These are phyloP conservation scores for Eristalis arbustorum DNA, from an alignment of 2,888 invertebrate species.

Conservation along the genomic window DNA sequence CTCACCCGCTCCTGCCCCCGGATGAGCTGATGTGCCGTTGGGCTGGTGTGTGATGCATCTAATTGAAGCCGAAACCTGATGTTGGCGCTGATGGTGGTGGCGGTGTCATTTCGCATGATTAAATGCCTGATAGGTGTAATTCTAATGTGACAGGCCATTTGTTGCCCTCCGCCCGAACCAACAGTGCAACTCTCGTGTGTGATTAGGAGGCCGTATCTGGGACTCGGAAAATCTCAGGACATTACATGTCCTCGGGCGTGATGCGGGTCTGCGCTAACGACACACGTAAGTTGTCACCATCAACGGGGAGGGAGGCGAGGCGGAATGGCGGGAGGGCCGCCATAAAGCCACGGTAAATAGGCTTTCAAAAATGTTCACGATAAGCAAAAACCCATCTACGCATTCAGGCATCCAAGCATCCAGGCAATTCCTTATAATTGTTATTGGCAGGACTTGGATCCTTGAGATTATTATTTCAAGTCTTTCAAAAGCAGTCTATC, in stretches of 20 bases:
- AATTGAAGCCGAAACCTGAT: constrained; percentile 41
- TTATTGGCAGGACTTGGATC: constrained; percentile 37
- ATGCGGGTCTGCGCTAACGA: constrained; percentile 43
- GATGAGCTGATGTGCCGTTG: neutral
- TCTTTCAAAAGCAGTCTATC: constrained; percentile 41
- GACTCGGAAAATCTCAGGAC: constrained; percentile 6
- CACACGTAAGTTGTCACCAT: constrained; percentile 32
- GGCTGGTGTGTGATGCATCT: constrained; percentile 30
- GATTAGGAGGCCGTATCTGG: constrained; percentile 24
- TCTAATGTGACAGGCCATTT: constrained; percentile 19
- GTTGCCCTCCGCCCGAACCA: neutral
- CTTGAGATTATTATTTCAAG: constrained; percentile 47
- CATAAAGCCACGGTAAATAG: neutral
- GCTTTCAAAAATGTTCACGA: constrained; percentile 25
- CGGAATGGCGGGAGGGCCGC: neutral
- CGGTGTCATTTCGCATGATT: constrained; percentile 31
- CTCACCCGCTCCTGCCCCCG: neutral
- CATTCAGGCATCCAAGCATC: neutral
- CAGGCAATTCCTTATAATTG: constrained; percentile 33
- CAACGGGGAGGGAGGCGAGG: neutral
- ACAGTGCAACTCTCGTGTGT: constrained; percentile 15
- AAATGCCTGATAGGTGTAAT: constrained; percentile 35
- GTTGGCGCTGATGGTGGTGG: neutral
- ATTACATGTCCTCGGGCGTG: neutral
- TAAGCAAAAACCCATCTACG: constrained; percentile 31